These are phyloP conservation scores for Ictidomys tridecemlineatus DNA, from an alignment of 2,113 vertebrate genomes.

Conservation along the genomic window DNA sequence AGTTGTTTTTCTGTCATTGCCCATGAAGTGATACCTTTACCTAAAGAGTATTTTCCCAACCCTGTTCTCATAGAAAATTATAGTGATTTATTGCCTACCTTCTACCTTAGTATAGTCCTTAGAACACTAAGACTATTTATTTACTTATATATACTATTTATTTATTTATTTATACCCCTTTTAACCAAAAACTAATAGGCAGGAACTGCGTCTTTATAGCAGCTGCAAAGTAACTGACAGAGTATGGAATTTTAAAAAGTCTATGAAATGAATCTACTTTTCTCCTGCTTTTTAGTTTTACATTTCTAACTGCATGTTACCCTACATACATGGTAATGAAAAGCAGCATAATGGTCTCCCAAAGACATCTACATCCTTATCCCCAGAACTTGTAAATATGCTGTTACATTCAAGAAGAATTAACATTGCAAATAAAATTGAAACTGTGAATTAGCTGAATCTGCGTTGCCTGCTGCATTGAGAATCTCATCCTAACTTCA, in stretches of 20 bases:
- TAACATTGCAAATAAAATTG: background rate
- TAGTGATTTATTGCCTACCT: background rate
- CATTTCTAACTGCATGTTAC: constrained; percentile 21
- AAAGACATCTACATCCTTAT: background rate
- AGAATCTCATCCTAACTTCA: constrained; percentile 44
- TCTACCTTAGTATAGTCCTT: background rate
- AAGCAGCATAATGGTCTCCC: background rate
- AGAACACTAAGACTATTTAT: background rate
- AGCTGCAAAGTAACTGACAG: background rate
- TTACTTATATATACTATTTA: background rate
- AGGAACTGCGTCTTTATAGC: background rate
- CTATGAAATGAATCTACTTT: constrained; percentile 19
- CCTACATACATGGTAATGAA: background rate
- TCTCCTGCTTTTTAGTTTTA: constrained; percentile 7
- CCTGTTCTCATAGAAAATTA: background rate
- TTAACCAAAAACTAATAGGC: background rate
- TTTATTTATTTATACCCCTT: background rate
- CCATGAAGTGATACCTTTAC: background rate
- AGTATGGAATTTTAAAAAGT: constrained; percentile 9
- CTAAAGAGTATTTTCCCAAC: background rate
- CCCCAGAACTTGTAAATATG: background rate
- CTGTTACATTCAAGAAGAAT: background rate
- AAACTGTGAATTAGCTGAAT: background rate
- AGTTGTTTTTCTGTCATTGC: background rate
- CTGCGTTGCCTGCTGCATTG: background rate